Base-by-base conservation (phyloP, 2,888 invertebrate genomes). In the Platycheirus albimanus region DNA sequence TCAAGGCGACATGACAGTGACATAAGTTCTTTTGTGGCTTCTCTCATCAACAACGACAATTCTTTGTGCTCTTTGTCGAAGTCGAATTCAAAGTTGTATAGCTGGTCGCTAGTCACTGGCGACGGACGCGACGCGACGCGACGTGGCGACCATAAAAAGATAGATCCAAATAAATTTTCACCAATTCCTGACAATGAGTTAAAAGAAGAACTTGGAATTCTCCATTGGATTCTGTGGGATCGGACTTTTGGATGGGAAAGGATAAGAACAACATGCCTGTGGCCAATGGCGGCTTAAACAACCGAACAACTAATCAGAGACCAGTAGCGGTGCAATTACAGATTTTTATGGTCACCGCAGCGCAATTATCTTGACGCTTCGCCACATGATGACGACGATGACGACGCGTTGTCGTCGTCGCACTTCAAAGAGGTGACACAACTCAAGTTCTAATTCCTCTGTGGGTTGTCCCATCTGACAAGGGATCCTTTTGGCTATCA, bases 1-100 rank as follows among this genome's bases (percentile, higher is more conserved):
- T 75, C 79, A 79, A 69, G 61, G 64, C 74, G 70, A 84, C 84
- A 84, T 79, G 84, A 84, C 84, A 84, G 78, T 84, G 84, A 84
- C 84, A 84, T 84, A 75, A 84, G 84, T 84, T 84, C 84, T 79
- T 79, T 84, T 74, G 79, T 79, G 84, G 74, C 78, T 79, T 84
- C 79, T 70, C 84, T 79, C 74, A 75, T 70, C 84, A 74, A 66
- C 64, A 66, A 76, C 71, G 61, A 64, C 80, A 70, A 45, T 45
- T 58, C 58, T 41, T 38, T 24, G 24, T 20, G 38, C 41, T 58
- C 41, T 24, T 41, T 58, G 58, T 41, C 36, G 54, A 11, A 19
- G 28, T 15, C 17, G 24, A 7, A 51, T 6, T 30, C 33, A 8
- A 10, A 20, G 11, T 3, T n/a, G 8, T 33, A 10, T 11, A 19